A percentile compares a stretch with the other conserved stretches of the same genome.
These are phyloP conservation scores for Helarctos malayanus DNA, from an alignment of 2,797 vertebrate genomes.

Conservation along the genomic window DNA sequence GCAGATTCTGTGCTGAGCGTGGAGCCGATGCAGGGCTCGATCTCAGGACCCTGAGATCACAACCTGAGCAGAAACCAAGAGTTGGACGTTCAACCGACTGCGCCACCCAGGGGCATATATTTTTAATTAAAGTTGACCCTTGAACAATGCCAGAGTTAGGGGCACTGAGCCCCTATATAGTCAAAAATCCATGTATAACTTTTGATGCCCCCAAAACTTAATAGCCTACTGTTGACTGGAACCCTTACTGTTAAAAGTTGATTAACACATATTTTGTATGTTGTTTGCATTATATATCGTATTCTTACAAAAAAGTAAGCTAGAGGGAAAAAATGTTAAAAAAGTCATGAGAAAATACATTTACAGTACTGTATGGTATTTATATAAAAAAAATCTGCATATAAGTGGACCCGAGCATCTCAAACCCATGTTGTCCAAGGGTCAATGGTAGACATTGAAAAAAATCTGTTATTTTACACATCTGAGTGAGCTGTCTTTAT, in stretches of 20 bases:
- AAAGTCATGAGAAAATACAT: neutral
- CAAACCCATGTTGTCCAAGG: neutral
- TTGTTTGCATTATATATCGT: neutral
- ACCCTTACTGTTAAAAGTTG: neutral
- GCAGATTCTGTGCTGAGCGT: neutral
- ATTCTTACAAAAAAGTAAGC: neutral
- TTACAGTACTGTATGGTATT: neutral
- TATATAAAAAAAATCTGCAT: neutral
- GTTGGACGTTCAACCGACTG: neutral
- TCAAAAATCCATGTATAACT: neutral
- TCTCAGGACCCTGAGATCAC: neutral
- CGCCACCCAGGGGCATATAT: neutral
- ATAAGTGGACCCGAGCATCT: neutral
- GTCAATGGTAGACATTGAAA: neutral
- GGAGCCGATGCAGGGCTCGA: neutral
- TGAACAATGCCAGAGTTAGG: neutral
- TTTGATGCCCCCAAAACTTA: neutral
- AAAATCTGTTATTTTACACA: constrained; percentile 17
- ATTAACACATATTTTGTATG: neutral
- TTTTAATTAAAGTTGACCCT: neutral
- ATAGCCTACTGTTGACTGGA: neutral
- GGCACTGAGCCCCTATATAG: neutral
- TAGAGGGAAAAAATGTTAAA: neutral
- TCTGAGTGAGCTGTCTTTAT: constrained; percentile 51
- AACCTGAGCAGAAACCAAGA: neutral